A percentile compares a stretch with the other conserved stretches of the same genome.
These are phyloP conservation scores for Bothrops alternatus DNA, from an alignment of 2,797 vertebrate species.

Conservation along the genomic window DNA sequence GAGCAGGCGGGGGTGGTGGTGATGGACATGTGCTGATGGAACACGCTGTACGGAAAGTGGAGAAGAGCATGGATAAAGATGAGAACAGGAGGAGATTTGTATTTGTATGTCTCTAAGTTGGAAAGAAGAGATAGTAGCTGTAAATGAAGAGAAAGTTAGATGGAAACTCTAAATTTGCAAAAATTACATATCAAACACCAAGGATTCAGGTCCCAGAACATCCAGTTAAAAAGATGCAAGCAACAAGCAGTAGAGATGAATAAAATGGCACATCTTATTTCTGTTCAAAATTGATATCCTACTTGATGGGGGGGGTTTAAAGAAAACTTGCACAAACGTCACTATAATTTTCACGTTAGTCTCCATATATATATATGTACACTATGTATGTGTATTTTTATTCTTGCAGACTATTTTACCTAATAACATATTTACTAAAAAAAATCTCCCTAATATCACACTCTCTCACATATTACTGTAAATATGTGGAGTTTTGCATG, in stretches of 20 bases:
- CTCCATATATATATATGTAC: neutral
- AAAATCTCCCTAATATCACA: neutral
- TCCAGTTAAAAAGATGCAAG: neutral
- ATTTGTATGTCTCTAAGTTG: too few relatives aligned
- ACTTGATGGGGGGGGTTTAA: neutral
- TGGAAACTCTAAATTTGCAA: neutral
- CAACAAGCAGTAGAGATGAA: neutral
- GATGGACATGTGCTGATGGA: slow-evolving; percentile 14
- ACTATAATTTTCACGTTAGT: neutral
- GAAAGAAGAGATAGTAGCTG: neutral
- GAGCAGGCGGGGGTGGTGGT: slow-evolving; percentile 1
- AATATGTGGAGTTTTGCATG: neutral
- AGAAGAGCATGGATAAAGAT: neutral
- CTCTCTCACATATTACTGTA: neutral
- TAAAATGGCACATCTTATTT: neutral
- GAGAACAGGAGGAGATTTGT: slow-evolving; percentile 7
- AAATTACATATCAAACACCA: neutral
- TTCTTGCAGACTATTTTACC: neutral
- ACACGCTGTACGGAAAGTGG: neutral
- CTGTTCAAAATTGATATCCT: too few relatives aligned
- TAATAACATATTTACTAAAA: neutral
- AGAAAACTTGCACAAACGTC: neutral
- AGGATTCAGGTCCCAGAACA: neutral
- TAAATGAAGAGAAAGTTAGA: neutral
- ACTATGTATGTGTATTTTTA: neutral